phyloP scores from a whole-genome alignment of 2,797 vertebrate genomes.

The Pseudomugil gertrudae region DNA sequence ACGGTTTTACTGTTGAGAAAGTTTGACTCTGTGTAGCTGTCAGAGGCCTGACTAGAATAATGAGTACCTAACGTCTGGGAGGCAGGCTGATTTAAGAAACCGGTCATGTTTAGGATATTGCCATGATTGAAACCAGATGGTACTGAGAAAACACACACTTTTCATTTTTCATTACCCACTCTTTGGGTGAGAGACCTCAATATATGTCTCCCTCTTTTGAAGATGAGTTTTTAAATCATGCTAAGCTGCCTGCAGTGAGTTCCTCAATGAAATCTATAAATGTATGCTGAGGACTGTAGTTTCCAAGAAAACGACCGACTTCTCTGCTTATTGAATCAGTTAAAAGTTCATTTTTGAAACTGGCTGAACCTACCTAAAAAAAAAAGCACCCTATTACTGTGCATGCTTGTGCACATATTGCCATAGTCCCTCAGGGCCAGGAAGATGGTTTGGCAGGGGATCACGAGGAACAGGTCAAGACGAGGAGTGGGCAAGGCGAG shows the following conservation, averaged over 20 bases:
- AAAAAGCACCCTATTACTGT: slow-evolving; percentile 18
- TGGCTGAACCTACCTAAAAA: slow-evolving; percentile 10
- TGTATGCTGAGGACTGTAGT: slow-evolving; percentile 13
- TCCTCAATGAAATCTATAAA: slow-evolving; percentile 37
- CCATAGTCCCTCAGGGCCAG: slow-evolving; percentile 43
- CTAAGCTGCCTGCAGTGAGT: slow-evolving; percentile 33
- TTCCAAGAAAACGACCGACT: slow-evolving; percentile 38
- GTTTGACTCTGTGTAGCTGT: slow-evolving; percentile 43
- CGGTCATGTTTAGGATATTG: slow-evolving; percentile 75
- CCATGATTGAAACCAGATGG: slow-evolving; percentile 72
- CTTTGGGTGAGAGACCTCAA: slow-evolving; percentile 51
- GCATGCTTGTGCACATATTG: slow-evolving; percentile 32
- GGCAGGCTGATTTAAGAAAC: slow-evolving; percentile 63
- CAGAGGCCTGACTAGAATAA: slow-evolving; percentile 72
- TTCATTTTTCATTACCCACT: slow-evolving; percentile 73
- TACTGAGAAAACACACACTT: slow-evolving; percentile 66
- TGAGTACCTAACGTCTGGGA: slow-evolving; percentile 64
- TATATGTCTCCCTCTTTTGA: slow-evolving; percentile 43
- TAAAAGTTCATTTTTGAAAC: slow-evolving; percentile 37
- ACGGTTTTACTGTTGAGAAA: slow-evolving; percentile 40
- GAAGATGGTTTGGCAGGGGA: slow-evolving; percentile 64
- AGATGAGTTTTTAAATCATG: slow-evolving; percentile 35
- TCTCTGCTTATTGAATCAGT: slow-evolving; percentile 24
- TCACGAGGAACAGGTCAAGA: slow-evolving; percentile 70
- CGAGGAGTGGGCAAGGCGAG: slow-evolving; percentile 49